Evolutionary conservation across 1,140 invertebrate genomes (phyloP).

Genomic region (Brachionus asplanchnoidis): DNA sequence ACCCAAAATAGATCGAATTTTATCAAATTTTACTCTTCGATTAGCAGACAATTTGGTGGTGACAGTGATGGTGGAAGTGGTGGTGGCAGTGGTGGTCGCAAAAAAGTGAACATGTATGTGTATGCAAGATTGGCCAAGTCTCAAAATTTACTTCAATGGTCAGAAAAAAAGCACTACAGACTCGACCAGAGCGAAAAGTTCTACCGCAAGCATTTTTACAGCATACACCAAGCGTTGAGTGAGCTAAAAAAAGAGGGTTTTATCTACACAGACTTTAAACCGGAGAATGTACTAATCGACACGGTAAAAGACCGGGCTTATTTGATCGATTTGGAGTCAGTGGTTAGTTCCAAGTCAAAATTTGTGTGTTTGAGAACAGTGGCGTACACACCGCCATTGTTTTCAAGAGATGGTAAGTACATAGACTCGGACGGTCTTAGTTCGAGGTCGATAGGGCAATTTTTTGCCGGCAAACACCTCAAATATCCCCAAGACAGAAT

Average conservation of each 20-base stretch:
- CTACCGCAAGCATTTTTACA: neutral
- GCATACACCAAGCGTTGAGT: neutral
- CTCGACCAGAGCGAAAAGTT: neutral
- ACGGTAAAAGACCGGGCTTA: neutral
- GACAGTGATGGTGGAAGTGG: neutral
- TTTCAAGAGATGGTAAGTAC: neutral
- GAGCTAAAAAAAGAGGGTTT: neutral
- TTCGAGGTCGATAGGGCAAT: neutral
- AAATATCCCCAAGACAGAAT: slow-evolving; percentile 19
- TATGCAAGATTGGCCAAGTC: slow-evolving; percentile 11
- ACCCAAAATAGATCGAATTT: neutral
- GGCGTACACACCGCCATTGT: slow-evolving; percentile 36
- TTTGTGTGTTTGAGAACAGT: slow-evolving; percentile 25
- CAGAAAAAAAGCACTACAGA: neutral
- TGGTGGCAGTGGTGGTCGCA: neutral
- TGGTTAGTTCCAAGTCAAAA: slow-evolving; percentile 11
- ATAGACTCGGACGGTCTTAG: neutral
- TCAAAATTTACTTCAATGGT: slow-evolving; percentile 20
- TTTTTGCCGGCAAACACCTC: neutral
- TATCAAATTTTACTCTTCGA: slow-evolving; percentile 1
- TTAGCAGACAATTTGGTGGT: slow-evolving; percentile 25
- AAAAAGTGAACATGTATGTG: slow-evolving; percentile 16
- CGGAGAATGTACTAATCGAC: slow-evolving; percentile 12
- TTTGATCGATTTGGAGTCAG: slow-evolving; percentile 39
- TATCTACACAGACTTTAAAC: slow-evolving; percentile 38